Conservation (phyloP, 2,888 invertebrate species). For the Plebejus anna region DNA sequence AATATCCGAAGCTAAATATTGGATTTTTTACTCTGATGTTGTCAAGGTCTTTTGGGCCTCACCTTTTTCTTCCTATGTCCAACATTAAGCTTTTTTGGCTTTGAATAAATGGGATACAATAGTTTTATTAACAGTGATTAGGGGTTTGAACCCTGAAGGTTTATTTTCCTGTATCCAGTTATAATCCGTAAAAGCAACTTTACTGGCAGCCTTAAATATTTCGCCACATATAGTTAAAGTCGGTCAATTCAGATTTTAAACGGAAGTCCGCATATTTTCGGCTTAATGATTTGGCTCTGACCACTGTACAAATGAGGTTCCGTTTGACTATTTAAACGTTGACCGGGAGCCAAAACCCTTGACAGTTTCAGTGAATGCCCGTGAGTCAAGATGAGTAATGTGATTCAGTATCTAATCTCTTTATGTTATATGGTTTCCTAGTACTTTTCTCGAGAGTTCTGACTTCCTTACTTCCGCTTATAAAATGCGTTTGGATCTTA, state of each 20-base stretch:
- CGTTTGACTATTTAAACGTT: constrained; percentile 21
- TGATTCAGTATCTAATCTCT: constrained; percentile 11
- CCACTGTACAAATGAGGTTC: constrained; percentile 8
- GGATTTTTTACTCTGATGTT: too few relatives aligned
- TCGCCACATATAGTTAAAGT: neutral
- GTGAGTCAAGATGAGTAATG: constrained; percentile 9
- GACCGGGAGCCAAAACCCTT: constrained; percentile 27
- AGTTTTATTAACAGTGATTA: too few relatives aligned
- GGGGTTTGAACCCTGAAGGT: too few relatives aligned
- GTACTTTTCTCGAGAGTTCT: constrained; percentile 2
- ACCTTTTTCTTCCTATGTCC: too few relatives aligned
- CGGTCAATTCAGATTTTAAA: neutral
- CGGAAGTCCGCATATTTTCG: constrained; percentile 10
- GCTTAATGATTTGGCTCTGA: constrained; percentile 8
- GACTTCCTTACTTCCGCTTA: neutral
- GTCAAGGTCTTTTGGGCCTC: too few relatives aligned
- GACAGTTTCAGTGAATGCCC: constrained; percentile 15
- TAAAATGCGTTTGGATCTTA: neutral
- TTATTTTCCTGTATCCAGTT: too few relatives aligned
- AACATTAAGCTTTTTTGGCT: too few relatives aligned
- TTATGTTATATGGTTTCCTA: neutral
- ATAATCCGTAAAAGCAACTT: neutral
- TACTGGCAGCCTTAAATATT: too few relatives aligned
- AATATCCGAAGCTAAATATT: too few relatives aligned
- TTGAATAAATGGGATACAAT: too few relatives aligned